A percentile compares a stretch with the other conserved stretches of the same genome.
phyloP scores from a whole-genome alignment of 2,113 vertebrate species.

The Oncorhynchus kisutch region DNA sequence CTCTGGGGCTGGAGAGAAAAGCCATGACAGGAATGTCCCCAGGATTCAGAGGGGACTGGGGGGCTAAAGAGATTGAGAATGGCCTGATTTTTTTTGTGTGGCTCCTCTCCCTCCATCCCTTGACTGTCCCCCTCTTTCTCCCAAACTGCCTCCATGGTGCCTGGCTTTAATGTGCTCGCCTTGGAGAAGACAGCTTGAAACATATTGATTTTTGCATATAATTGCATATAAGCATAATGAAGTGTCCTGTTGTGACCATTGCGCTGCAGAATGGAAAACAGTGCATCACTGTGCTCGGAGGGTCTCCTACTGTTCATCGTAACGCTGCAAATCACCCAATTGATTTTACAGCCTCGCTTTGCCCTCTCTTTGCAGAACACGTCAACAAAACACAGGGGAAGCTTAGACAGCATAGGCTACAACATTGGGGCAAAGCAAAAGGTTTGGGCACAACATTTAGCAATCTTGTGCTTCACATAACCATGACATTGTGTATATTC shows the following conservation, averaged over 20 bases:
- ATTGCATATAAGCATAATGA: slow-evolving; percentile 52
- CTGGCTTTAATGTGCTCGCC: neutral
- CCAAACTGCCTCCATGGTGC: slow-evolving; percentile 4
- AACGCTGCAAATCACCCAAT: slow-evolving; percentile 42
- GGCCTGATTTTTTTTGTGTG: neutral
- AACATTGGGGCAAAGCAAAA: neutral
- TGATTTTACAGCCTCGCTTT: slow-evolving; percentile 30
- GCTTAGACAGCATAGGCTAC: neutral
- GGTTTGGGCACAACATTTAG: neutral
- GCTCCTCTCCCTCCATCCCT: neutral
- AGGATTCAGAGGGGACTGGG: slow-evolving; percentile 25
- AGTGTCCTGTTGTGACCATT: slow-evolving; percentile 51
- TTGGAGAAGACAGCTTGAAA: slow-evolving; percentile 28
- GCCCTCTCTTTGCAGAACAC: slow-evolving; percentile 17
- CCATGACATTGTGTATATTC: neutral
- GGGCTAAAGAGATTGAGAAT: slow-evolving; percentile 15
- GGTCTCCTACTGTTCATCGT: slow-evolving; percentile 34
- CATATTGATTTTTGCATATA: slow-evolving; percentile 65
- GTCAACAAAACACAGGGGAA: slow-evolving; percentile 26
- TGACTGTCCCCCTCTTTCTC: neutral
- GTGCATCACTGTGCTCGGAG: slow-evolving; percentile 24
- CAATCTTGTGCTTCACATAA: neutral
- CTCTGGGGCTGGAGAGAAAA: slow-evolving; percentile 44
- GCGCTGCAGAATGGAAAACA: slow-evolving; percentile 51
- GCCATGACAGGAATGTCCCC: slow-evolving; percentile 55